Evolutionary conservation across 1,140 invertebrate genomes (phyloP).

Genomic region (Lepidurus apus): DNA sequence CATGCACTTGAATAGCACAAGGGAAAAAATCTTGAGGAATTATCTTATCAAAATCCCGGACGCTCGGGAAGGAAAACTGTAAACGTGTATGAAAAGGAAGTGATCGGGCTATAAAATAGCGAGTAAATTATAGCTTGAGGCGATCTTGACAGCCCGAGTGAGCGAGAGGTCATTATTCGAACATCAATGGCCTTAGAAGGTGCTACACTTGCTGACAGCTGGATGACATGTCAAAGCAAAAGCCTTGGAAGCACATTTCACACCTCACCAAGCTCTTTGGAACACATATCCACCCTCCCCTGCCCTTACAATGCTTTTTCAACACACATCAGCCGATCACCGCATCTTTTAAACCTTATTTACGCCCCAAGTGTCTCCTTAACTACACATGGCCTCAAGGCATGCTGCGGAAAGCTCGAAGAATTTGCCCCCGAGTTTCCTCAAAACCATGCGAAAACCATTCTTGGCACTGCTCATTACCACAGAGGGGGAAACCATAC

Average conservation of each 20-base stretch:
- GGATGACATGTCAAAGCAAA: constrained; percentile 4
- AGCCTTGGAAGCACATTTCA: not conserved
- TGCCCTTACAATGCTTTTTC: constrained; percentile 9
- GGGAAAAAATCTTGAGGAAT: not conserved
- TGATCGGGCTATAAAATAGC: not conserved
- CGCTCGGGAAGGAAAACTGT: not conserved
- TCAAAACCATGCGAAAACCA: not conserved
- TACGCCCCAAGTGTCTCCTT: not conserved
- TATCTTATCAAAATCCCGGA: not conserved
- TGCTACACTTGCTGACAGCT: constrained; percentile 18
- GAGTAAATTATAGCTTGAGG: not conserved
- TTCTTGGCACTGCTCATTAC: constrained; percentile 1
- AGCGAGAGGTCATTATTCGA: not conserved
- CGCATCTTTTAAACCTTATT: not conserved
- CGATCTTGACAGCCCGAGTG: not conserved
- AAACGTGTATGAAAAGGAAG: not conserved
- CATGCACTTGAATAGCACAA: not conserved
- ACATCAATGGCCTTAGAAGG: not conserved
- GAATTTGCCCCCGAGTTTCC: not conserved
- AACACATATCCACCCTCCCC: not conserved
- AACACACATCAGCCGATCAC: not conserved
- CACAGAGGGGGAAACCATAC: not conserved
- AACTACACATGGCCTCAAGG: not conserved
- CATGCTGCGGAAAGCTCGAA: not conserved
- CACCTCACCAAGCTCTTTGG: not conserved